Evolutionary conservation across 1,140 invertebrate species (phyloP).

Genomic region (Danaus plexippus): DNA sequence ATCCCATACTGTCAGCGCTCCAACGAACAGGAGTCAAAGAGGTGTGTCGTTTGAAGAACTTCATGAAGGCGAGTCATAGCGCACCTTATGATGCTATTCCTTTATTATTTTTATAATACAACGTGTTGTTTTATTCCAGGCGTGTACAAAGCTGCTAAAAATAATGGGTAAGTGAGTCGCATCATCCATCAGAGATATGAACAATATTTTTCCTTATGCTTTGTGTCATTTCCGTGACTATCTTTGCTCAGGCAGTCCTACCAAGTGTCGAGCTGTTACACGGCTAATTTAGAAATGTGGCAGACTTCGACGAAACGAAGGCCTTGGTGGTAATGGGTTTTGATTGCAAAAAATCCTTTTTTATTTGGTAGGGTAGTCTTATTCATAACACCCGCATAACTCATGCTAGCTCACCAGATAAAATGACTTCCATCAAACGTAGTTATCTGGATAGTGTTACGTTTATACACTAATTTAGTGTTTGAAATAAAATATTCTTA

Average conservation of each 20-base stretch:
- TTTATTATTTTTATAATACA: background rate
- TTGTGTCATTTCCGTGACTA: background rate
- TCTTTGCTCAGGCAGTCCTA: slow-evolving; percentile 36
- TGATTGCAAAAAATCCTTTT: too few species aligned
- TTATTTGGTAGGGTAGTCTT: too few species aligned
- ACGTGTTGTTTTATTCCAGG: slow-evolving; percentile 37
- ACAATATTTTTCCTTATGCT: slow-evolving; percentile 15
- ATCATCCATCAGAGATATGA: slow-evolving; percentile 2
- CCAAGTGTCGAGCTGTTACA: slow-evolving; percentile 43
- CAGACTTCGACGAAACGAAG: slow-evolving; percentile 27
- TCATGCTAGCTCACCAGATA: too few species aligned
- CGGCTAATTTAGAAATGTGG: slow-evolving; percentile 47
- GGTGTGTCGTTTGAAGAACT: slow-evolving; percentile 31
- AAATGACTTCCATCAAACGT: too few species aligned
- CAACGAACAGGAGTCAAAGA: slow-evolving; percentile 10
- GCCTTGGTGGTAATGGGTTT: slow-evolving; percentile 51
- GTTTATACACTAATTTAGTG: too few species aligned
- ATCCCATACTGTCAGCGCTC: slow-evolving; percentile 7
- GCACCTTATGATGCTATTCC: background rate
- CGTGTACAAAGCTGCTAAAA: slow-evolving; percentile 46
- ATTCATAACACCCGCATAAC: too few species aligned
- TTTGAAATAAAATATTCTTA: slow-evolving; percentile 1
- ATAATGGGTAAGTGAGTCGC: slow-evolving; percentile 42
- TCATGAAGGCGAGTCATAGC: slow-evolving; percentile 19
- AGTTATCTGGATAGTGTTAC: too few species aligned